Evolutionary conservation across 2,113 vertebrate genomes (phyloP).

Genomic region (Panthera uncia): DNA sequence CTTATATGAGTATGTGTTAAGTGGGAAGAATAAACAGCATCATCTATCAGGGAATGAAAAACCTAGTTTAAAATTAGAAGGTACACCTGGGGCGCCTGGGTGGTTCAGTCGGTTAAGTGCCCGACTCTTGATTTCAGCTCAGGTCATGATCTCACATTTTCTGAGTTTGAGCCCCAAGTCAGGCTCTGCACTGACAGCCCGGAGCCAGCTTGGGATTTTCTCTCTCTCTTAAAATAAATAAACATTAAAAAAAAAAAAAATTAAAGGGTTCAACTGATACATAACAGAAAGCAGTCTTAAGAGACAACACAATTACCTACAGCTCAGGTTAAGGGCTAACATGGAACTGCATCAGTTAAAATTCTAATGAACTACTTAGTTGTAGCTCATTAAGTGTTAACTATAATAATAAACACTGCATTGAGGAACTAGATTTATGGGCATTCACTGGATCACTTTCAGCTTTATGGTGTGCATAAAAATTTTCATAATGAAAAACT

Average conservation of each 20-base stretch:
- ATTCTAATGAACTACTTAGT: not conserved
- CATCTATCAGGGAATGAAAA: slow-evolving; percentile 8
- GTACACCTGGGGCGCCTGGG: not conserved
- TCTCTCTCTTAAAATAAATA: no score
- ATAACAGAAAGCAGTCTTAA: not conserved
- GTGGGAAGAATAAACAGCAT: not conserved
- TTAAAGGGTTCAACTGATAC: not conserved
- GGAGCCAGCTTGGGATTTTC: no score
- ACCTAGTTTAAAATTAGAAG: not conserved
- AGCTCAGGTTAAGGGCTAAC: not conserved
- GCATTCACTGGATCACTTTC: not conserved
- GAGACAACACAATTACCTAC: not conserved
- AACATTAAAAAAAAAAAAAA: no score
- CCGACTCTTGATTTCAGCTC: no score
- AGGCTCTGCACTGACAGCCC: no score
- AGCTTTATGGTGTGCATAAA: not conserved
- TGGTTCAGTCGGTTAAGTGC: no score
- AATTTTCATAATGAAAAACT: not conserved
- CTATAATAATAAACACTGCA: not conserved
- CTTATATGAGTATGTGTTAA: not conserved
- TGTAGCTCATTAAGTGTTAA: not conserved
- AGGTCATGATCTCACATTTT: no score
- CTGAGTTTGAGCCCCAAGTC: no score
- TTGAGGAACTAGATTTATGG: not conserved
- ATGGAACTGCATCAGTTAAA: not conserved